Percentiles rank a stretch among this genome's conserved stretches.
phyloP scores from a whole-genome alignment of 2,113 vertebrate species.

The Ifrita kowaldi region DNA sequence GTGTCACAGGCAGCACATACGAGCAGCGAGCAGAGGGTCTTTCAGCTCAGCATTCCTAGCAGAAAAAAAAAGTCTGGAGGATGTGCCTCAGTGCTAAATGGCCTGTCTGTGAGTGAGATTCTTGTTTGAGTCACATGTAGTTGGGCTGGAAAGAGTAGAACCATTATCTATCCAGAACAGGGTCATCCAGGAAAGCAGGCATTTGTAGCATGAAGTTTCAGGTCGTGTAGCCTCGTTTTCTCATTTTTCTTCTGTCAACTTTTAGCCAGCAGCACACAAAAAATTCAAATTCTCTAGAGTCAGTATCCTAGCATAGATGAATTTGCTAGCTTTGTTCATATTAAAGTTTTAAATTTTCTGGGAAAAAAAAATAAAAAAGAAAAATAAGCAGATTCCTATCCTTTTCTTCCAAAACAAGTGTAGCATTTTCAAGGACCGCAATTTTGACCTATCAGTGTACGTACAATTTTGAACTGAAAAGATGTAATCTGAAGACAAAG shows the following conservation, averaged over 20 bases:
- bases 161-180: not conserved
- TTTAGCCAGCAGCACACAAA: not conserved
- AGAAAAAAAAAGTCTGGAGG: not conserved
- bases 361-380: not conserved
- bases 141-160: not conserved
- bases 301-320: fast-evolving
- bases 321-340: not conserved
- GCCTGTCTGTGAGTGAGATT: not conserved
- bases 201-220: not conserved
- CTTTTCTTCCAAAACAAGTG: not conserved
- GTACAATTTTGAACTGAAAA: not conserved
- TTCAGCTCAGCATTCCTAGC: not conserved
- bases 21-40: not conserved
- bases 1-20: not conserved
- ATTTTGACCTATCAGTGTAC: not conserved
- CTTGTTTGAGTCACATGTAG: not conserved
- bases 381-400: not conserved
- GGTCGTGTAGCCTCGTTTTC: not conserved
- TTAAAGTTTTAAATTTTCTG: not conserved
- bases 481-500: not conserved
- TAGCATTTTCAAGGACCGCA: not conserved
- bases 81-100: not conserved
- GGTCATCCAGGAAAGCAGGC: not conserved
- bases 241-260: not conserved
- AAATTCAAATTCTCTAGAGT: not conserved